Base-by-base conservation (phyloP, 2,797 vertebrate species). In the Rhadinocentrus ornatus region DNA sequence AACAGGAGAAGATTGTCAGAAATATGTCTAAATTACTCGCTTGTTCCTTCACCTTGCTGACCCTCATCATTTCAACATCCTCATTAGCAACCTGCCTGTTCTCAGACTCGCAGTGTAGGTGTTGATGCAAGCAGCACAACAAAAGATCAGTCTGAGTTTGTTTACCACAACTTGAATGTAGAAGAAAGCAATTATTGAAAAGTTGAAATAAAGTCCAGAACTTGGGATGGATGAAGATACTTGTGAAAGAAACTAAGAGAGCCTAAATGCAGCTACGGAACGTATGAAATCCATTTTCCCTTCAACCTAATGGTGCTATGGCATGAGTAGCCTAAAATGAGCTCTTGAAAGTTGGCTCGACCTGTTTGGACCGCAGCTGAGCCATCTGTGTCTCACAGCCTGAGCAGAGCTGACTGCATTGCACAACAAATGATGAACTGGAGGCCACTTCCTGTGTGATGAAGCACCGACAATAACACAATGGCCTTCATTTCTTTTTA, bases 351-450 rank as follows among this genome's bases (percentile, higher is more conserved):
- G 73, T 83, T 88, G 88, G 87, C 88, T 78, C 46, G 2, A 75
- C 73, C 76, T 39, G 63, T 78, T 83, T 81, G 82, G 81, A 85
- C 80, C 31, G 73, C 82, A 69, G 73, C 87, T 74, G 81, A 85
- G 85, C 90, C 90, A 90, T 91, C 89, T 92, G 89, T 77, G 85
- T 84, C 84, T 85, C 82, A 68, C 84, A 89, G 87, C 82, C 87
- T 73, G 71, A 84, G 71, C 72, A 62, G 75, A 78, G 54, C 80
- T 16, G 73, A 69, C 75, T 69, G 66, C 69, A 54, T 31, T n/a
- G 1, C 64, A 66, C 80, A 71, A 37, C 72, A 75, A 66, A 66
- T 57, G 59, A 72, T 56, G 58, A 76, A 73, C 80, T 59, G 24
- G 0, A 72, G 68, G 81, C 81, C 81, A 75, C 79, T 75, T 81